Evolutionary conservation across 2,113 vertebrate genomes (phyloP), one percentile per base, ranked within the genome.

Genomic region (Antennarius striatus): DNA sequence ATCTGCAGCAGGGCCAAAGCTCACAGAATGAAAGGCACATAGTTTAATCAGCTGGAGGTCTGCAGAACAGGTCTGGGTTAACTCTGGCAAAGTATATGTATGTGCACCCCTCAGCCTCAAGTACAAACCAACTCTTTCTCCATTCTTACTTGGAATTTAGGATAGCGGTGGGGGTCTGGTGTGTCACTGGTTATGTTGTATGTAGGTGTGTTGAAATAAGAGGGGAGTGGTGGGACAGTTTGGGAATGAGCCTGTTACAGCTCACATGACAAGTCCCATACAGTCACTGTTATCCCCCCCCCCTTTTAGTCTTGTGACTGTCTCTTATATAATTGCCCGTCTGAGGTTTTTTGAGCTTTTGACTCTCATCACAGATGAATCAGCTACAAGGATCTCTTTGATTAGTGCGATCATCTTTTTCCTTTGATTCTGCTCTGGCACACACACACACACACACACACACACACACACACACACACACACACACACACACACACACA

Each of bases 201-300:
- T 17, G 15, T 47, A 71, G 58, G 73, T 80, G 68, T 71, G 65
- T 11, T 72, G 53, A 28, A 50, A 17, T 52, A 52, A 13, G 36
- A 66, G 39, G 56, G 61, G 49, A 16, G 29, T 36, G 62, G 52
- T 42, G 70, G 52, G 59, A 30, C 51, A 65, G 47, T 62, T 54
- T 17, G 51, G 75, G 70, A 83, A 70, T 80, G 80, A 82, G 64
- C 51, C 55, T 22, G 68, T n/a, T 36, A 17, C 55, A 71, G 76
- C 82, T 83, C 80, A 85, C 82, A 83, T 83, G 76, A 75, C 72
- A 59, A 36, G 79, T 79, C 79, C 75, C 64, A 52, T 79, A 47
- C 10, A 14, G 71, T 71, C 70, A 39, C 42, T 61, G 68, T 81
- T 74, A 69, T 78, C 75, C 54, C 62, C 71, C 63, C 64, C 67